phyloP scores from a whole-genome alignment of 2,797 vertebrate genomes.

The Poecilia picta region DNA sequence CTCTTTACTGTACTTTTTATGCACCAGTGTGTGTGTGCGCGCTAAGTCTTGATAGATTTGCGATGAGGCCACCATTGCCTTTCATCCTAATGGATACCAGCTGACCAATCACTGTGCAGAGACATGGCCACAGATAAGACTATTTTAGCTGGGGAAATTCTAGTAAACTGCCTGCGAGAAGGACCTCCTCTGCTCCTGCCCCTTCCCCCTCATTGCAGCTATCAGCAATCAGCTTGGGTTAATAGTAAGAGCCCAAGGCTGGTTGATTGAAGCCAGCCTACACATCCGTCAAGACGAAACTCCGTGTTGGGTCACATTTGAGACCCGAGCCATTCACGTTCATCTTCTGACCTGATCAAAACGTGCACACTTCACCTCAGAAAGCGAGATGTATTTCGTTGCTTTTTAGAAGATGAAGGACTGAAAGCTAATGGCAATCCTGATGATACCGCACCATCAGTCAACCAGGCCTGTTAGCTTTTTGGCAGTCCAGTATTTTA shows the following conservation, averaged over 20 bases:
- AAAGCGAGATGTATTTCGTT: slow-evolving; percentile 42
- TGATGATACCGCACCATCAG: slow-evolving; percentile 40
- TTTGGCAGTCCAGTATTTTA: slow-evolving; percentile 38
- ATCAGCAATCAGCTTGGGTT: slow-evolving; percentile 78
- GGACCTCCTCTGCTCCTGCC: slow-evolving; percentile 31
- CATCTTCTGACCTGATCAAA: slow-evolving; percentile 53
- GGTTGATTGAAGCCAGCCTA: slow-evolving; percentile 76
- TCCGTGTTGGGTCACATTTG: slow-evolving; percentile 45
- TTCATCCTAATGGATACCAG: slow-evolving; percentile 82
- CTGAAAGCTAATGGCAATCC: slow-evolving; percentile 30
- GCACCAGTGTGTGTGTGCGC: slow-evolving; percentile 31
- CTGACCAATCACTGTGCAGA: slow-evolving; percentile 77
- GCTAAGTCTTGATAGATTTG: slow-evolving; percentile 68
- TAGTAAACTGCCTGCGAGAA: slow-evolving; percentile 65
- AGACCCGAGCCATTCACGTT: slow-evolving; percentile 45
- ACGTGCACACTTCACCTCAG: slow-evolving; percentile 32
- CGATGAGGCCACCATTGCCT: slow-evolving; percentile 73
- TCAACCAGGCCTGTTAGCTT: slow-evolving; percentile 45
- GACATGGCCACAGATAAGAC: slow-evolving; percentile 72
- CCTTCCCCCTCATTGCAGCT: slow-evolving; percentile 44
- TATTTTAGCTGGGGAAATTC: slow-evolving; percentile 64
- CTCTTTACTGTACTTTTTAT: slow-evolving; percentile 16
- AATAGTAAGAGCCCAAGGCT: slow-evolving; percentile 69
- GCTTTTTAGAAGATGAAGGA: slow-evolving; percentile 39
- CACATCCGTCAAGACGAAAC: slow-evolving; percentile 67